These are phyloP conservation scores for Carcinoscorpius rotundicauda DNA, from an alignment of 1,140 invertebrate genomes.

Conservation along the genomic window DNA sequence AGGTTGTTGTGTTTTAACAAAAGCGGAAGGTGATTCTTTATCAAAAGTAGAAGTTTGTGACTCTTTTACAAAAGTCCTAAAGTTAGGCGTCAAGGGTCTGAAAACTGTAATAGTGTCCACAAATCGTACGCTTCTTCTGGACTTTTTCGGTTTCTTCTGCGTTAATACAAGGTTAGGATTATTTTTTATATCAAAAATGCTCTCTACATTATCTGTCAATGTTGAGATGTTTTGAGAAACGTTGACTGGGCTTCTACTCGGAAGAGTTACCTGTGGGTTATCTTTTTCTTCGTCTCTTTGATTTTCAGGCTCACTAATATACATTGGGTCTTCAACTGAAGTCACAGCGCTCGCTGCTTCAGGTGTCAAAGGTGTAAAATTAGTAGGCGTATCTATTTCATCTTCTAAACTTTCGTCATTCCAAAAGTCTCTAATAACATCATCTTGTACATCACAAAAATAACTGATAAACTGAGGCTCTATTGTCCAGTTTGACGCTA, in stretches of 20 bases:
- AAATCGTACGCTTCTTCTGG: constrained; percentile 11
- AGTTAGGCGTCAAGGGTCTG: not conserved
- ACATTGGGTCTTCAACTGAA: not conserved
- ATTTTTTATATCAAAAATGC: not conserved
- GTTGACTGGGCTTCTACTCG: not conserved
- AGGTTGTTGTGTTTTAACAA: too few relatives aligned
- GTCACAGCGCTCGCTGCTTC: not conserved
- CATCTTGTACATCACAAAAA: constrained; percentile 19
- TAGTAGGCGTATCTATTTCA: not conserved
- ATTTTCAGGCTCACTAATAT: not conserved
- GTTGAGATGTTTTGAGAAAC: not conserved
- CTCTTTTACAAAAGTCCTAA: not conserved
- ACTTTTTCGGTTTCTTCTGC: not conserved
- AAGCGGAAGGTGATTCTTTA: too few relatives aligned
- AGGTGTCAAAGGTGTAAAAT: not conserved
- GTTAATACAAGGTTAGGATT: not conserved
- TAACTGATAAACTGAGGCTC: constrained; percentile 21
- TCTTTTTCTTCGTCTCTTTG: constrained; percentile 5
- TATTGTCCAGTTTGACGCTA: constrained; percentile 1
- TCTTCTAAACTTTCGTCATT: not conserved
- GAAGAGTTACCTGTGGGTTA: not conserved
- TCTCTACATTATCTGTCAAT: not conserved
- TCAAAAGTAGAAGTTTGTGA: too few relatives aligned
- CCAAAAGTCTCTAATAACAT: not conserved
- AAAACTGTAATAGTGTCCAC: constrained; percentile 14